A percentile compares a stretch with the other conserved stretches of the same genome.
phyloP scores from a whole-genome alignment of 92 coral and sea anemone species.

The Phenganax subtilis region DNA sequence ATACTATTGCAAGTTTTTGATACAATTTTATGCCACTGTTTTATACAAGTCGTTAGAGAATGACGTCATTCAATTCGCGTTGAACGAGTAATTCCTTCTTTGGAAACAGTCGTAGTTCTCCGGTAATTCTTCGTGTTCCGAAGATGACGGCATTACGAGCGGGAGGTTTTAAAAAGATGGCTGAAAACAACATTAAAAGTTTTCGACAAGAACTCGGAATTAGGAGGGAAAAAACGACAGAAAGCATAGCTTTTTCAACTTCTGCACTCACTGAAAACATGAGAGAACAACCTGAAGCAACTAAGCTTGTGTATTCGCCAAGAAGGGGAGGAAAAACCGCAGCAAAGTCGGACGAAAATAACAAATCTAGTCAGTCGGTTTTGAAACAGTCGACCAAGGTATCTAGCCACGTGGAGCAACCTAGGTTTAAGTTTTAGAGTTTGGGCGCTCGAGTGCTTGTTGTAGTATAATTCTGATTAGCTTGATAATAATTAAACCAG shows the following conservation, averaged over 20 bases:
- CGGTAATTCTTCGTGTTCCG: neutral
- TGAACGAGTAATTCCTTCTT: neutral
- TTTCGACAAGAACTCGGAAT: slow-evolving; percentile 22
- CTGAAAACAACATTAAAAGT: slow-evolving; percentile 44
- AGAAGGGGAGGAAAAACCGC: slow-evolving; percentile 50
- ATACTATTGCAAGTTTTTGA: too few relatives aligned
- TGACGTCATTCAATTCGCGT: too few relatives aligned
- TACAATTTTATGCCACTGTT: too few relatives aligned
- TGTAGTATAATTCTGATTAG: too few relatives aligned
- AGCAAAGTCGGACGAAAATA: slow-evolving; percentile 21
- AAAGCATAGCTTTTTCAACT: slow-evolving; percentile 62
- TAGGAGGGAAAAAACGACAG: slow-evolving; percentile 36
- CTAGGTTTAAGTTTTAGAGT: neutral
- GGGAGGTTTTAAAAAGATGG: slow-evolving; percentile 82
- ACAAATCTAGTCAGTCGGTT: slow-evolving; percentile 1
- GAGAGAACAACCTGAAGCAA: slow-evolving; percentile 78
- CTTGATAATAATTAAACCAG: too few relatives aligned
- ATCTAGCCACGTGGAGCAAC: neutral
- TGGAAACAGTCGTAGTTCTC: neutral
- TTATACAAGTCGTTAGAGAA: too few relatives aligned
- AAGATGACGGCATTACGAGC: slow-evolving; percentile 44
- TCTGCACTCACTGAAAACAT: slow-evolving; percentile 63
- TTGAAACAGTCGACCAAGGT: neutral
- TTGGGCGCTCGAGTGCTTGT: neutral
- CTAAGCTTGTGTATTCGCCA: slow-evolving; percentile 67